Percentiles rank a stretch among this genome's conserved stretches.
Evolutionary conservation across 2,888 invertebrate species (phyloP).

Genomic region (Mactromeris polynyma): DNA sequence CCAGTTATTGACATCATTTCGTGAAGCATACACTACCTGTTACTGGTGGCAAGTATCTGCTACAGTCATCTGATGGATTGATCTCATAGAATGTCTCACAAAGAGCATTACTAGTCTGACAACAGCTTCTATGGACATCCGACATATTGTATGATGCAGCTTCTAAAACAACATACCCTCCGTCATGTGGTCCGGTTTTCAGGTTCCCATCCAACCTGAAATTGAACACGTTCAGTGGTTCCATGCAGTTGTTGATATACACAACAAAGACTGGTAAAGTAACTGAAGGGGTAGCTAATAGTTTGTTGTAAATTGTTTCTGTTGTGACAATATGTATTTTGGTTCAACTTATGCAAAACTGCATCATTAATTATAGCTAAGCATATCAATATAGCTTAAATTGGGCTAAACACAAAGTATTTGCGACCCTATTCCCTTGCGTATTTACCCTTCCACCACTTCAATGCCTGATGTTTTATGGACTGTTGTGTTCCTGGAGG

Average conservation of each 20-base stretch:
- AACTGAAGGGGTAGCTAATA: background rate
- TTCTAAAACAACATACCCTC: slow-evolving; percentile 25
- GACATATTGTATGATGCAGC: background rate
- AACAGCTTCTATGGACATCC: slow-evolving; percentile 29
- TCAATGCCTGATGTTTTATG: no score
- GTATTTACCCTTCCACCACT: no score
- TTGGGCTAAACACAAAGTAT: no score
- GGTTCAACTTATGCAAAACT: no score
- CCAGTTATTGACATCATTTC: no score
- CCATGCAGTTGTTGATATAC: no score
- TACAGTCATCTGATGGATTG: slow-evolving; percentile 41
- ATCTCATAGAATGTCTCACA: slow-evolving; percentile 36
- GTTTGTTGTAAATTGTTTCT: no score
- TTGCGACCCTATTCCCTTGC: no score
- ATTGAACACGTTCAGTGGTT: background rate
- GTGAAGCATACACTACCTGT: slow-evolving; percentile 17
- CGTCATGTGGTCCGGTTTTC: background rate
- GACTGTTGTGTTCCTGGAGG: no score
- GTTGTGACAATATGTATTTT: no score
- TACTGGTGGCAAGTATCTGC: slow-evolving; percentile 11
- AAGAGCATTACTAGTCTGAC: background rate
- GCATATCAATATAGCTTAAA: no score
- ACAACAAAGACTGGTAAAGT: background rate
- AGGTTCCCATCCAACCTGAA: slow-evolving; percentile 17
- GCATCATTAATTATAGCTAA: no score